Evolutionary conservation across 2,888 invertebrate species (phyloP), one percentile per base, ranked within the genome.

Genomic region (Drosophila rubida): DNA sequence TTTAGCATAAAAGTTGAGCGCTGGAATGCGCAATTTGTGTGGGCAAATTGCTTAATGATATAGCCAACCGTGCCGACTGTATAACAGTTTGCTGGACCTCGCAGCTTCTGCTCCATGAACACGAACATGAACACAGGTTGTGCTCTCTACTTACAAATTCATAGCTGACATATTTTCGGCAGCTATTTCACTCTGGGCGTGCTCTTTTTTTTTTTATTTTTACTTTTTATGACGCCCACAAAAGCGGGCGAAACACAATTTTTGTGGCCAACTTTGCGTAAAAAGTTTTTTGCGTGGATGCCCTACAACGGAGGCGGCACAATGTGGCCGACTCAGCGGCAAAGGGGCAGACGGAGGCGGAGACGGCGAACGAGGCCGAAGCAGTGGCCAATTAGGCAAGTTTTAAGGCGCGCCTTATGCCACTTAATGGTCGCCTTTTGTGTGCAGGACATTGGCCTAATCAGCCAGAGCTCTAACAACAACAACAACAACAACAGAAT

Each of bases 401-500:
- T 75, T 75, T 76, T 64, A 66, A 76, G 76, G 46, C 50, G 59
- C 60, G 66, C 59, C 76, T 71, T 71, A 63, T 76, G 63, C 42
- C 54, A 55, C 65, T 45, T 75, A 75, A 69, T 75, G 65, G 53
- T 9, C 62, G 69, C 59, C 75, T 75, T 75, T 76, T 76, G 75
- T 78, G 78, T 49, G 25, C 65, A 62, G 58, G 46, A 75, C 68
- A 51, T 57, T 59, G 70, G 68, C 75, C 80, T 78, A 78, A 84
- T 78, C 84, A 78, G 65, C 80, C 16, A 51, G 19, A 42, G 44
- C 32, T 13, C 4, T 9, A 68, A 14, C 9, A 23, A 22, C 30
- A 59, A 27, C 58, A 58, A 27, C 58, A 58, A 27, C 45, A 57
- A 45, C 39, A 60, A 37, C 19, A 44, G 41, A 16, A 27, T 44